Evolutionary conservation across 2,888 invertebrate species (phyloP).

Genomic region (Cepaea hortensis): DNA sequence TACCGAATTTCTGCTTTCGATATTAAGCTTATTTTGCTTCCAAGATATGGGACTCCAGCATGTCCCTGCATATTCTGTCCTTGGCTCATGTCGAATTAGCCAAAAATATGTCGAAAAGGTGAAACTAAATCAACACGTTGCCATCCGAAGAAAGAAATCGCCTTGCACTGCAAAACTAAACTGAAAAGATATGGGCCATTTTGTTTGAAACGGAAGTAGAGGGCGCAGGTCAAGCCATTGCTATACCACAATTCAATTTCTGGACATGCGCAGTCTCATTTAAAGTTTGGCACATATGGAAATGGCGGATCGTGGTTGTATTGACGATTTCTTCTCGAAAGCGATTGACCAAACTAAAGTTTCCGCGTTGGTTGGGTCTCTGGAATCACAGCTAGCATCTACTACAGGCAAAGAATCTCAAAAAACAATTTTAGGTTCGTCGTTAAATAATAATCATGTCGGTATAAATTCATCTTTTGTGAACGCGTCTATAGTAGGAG

Average conservation of each 20-base stretch:
- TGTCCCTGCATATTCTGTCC: slow-evolving; percentile 46
- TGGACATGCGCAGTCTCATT: slow-evolving; percentile 82
- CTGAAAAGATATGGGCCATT: too few relatives aligned
- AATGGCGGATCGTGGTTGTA: slow-evolving; percentile 95
- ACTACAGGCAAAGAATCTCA: slow-evolving; percentile 81
- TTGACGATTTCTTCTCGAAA: slow-evolving; percentile 92
- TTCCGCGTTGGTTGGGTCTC: slow-evolving; percentile 90
- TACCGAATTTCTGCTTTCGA: slow-evolving; percentile 99
- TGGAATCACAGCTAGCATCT: slow-evolving; percentile 89
- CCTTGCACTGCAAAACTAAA: too few relatives aligned
- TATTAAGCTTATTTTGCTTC: slow-evolving; percentile 99
- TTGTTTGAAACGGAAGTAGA: slow-evolving; percentile 44
- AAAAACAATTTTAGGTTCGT: slow-evolving; percentile 81
- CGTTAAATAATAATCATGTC: slow-evolving; percentile 80
- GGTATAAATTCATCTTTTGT: slow-evolving; percentile 55
- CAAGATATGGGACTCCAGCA: slow-evolving; percentile 86
- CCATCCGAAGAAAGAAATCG: too few relatives aligned
- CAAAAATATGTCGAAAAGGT: background rate
- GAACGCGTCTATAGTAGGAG: slow-evolving; percentile 14
- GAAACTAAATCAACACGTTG: too few relatives aligned
- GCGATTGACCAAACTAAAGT: slow-evolving; percentile 92
- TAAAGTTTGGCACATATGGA: slow-evolving; percentile 80
- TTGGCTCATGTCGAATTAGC: slow-evolving; percentile 68
- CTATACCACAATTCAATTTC: slow-evolving; percentile 50
- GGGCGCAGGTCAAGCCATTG: slow-evolving; percentile 60